Evolutionary conservation across 1,140 invertebrate genomes (phyloP).

Genomic region (Piezodorus guildinii): DNA sequence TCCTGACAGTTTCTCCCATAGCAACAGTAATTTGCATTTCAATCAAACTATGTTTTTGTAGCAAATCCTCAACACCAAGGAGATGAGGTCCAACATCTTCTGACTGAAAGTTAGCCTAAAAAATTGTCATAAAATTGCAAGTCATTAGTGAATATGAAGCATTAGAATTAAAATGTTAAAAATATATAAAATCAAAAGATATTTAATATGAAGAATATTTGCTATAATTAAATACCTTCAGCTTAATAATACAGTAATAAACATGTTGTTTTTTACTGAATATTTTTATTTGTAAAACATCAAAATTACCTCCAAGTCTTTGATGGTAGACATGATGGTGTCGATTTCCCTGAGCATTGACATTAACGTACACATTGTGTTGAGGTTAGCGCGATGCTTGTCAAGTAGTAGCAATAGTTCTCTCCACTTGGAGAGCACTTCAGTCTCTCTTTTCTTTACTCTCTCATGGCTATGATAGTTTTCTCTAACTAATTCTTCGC

Average conservation of each 20-base stretch:
- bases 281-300: background rate
- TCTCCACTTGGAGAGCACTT: constrained; percentile 80
- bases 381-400: constrained; percentile 72
- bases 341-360: constrained; percentile 84
- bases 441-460: constrained; percentile 68
- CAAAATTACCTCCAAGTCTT: constrained; percentile 56
- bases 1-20: constrained; percentile 66
- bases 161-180: no score
- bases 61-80: constrained; percentile 80
- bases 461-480: constrained; percentile 82
- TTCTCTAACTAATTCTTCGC: constrained; percentile 77
- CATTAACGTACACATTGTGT: constrained; percentile 64
- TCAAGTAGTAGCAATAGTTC: constrained; percentile 74
- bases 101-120: constrained; percentile 64
- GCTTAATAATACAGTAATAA: background rate
- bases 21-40: constrained; percentile 76
- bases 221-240: no score
- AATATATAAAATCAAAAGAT: no score
- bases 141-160: background rate
- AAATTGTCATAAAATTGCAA: constrained; percentile 15
- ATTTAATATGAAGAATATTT: no score
- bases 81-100: constrained; percentile 85
- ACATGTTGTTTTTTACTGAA: background rate
- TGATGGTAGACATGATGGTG: constrained; percentile 67
- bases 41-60: constrained; percentile 85